Percentiles rank a stretch among this genome's conserved stretches.
phyloP scores from a whole-genome alignment of 2,797 vertebrate species.

The Alosa sapidissima region DNA sequence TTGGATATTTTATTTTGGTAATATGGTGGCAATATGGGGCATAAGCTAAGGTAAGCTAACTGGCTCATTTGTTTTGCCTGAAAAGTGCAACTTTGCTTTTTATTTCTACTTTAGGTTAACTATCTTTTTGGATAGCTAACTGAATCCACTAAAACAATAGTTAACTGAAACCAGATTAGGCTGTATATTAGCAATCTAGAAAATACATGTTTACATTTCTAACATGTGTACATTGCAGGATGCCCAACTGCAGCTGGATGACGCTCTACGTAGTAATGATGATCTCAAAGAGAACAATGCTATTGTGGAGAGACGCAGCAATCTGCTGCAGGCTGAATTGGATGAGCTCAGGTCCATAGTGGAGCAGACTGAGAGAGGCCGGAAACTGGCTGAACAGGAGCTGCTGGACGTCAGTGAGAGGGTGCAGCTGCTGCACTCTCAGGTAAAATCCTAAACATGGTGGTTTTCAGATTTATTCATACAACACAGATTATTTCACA shows the following conservation, averaged over 20 bases:
- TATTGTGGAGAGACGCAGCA: conserved; percentile 74
- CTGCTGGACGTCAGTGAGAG: conserved; percentile 77
- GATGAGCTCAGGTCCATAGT: conserved; percentile 65
- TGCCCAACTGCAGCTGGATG: conserved; percentile 75
- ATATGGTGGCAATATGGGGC: no score
- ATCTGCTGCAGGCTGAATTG: conserved; percentile 71
- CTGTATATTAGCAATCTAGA: no score
- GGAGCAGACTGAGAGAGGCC: conserved; percentile 72
- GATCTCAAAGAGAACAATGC: conserved; percentile 79
- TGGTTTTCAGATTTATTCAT: background rate
- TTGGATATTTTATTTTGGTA: no score
- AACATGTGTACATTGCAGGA: conserved; percentile 58
- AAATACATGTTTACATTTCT: conserved; percentile 43
- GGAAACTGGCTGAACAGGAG: conserved; percentile 79
- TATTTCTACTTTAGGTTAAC: no score
- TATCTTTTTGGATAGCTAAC: no score
- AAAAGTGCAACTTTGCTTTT: no score
- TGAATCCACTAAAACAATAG: no score
- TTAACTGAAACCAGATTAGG: no score
- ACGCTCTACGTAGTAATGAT: conserved; percentile 57
- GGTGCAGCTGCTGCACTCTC: conserved; percentile 81
- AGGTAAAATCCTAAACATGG: conserved; percentile 60
- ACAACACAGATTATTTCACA: background rate
- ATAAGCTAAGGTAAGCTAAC: no score
- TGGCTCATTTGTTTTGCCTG: no score